These are phyloP conservation scores for Rhabdornis inornatus DNA, from an alignment of 2,113 vertebrate genomes.

Conservation along the genomic window DNA sequence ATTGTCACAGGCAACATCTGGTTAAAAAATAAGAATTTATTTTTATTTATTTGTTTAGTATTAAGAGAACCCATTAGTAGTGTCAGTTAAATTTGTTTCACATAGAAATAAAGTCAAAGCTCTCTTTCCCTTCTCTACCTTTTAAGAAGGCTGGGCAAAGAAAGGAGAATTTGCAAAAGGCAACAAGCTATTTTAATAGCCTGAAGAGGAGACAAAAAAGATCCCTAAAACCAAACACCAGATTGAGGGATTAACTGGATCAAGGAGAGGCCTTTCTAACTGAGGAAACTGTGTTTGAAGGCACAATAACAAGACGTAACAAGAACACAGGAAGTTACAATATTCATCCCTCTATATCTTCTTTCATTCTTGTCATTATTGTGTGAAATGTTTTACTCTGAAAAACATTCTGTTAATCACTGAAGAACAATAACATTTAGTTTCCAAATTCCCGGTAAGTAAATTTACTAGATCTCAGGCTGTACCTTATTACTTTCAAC, in stretches of 20 bases:
- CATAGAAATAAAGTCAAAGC: not conserved
- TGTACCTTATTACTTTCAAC: not conserved
- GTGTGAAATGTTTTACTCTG: not conserved
- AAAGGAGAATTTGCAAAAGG: not conserved
- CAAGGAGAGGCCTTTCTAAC: not conserved
- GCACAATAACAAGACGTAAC: not conserved
- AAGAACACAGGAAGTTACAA: not conserved
- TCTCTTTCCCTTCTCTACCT: not conserved
- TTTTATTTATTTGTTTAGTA: not conserved
- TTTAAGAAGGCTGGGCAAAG: not conserved
- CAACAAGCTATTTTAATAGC: not conserved
- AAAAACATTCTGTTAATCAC: not conserved
- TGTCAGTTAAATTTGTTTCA: not conserved
- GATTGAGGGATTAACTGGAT: not conserved
- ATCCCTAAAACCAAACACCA: not conserved
- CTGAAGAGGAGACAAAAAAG: not conserved
- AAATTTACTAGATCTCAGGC: not conserved
- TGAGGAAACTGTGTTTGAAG: not conserved
- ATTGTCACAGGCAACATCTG: not conserved
- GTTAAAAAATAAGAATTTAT: not conserved
- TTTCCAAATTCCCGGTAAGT: not conserved
- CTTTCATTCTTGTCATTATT: not conserved
- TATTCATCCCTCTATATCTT: not conserved
- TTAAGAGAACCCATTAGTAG: not conserved
- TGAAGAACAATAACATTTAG: not conserved